phyloP scores from a whole-genome alignment of 1,140 invertebrate species.

The Sitobion miscanthi region DNA sequence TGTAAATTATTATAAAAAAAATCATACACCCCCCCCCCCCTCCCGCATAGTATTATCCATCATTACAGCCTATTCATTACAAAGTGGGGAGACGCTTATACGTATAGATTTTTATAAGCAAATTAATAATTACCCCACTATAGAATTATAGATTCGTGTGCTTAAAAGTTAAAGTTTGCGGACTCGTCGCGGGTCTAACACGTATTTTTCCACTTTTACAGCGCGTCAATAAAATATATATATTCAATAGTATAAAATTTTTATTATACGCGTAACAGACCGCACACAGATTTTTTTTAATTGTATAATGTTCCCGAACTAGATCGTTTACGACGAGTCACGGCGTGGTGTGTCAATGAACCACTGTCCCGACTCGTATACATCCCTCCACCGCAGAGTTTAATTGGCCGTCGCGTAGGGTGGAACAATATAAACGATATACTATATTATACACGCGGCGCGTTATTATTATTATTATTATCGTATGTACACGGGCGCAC shows the following conservation, averaged over 20 bases:
- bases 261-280: not conserved
- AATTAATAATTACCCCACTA: not conserved
- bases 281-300: not conserved
- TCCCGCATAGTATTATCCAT: no score
- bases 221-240: no score
- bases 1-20: not conserved
- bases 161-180: not conserved
- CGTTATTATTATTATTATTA: not conserved
- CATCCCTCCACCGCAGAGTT: slow-evolving; percentile 18
- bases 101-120: not conserved
- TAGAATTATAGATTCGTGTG: not conserved
- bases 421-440: slow-evolving; percentile 40
- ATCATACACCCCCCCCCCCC: not conserved
- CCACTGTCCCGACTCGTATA: not conserved
- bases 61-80: not conserved
- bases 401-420: slow-evolving; percentile 41
- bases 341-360: slow-evolving; percentile 11
- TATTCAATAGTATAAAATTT: not conserved
- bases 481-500: slow-evolving; percentile 43
- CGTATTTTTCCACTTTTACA: not conserved
- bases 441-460: not conserved
- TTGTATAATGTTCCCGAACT: not conserved
- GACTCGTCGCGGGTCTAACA: not conserved
- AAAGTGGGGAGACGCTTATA: not conserved
- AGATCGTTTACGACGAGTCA: slow-evolving; percentile 20